Percentiles rank a stretch among this genome's conserved stretches.
Conservation (phyloP, 2,113 vertebrate genomes). For the Sylvietta virens region DNA sequence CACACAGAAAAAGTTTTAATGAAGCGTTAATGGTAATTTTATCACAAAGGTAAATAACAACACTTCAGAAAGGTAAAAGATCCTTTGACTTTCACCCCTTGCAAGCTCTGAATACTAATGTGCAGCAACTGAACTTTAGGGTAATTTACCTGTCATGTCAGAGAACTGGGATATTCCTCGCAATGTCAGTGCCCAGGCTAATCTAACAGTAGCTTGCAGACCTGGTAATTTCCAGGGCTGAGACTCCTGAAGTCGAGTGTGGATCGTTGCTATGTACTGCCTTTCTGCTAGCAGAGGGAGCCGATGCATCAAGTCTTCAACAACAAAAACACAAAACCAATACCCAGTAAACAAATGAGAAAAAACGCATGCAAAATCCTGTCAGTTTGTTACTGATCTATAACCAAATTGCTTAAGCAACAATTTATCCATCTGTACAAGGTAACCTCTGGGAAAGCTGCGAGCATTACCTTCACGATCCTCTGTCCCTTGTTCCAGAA, state of each 20-base stretch:
- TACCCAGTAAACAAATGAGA: background rate
- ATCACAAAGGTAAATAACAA: background rate
- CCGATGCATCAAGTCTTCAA: conserved; percentile 85
- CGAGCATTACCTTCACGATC: conserved; percentile 86
- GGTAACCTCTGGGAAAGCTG: background rate
- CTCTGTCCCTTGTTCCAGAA: conserved; percentile 89
- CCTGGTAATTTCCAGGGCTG: conserved; percentile 91
- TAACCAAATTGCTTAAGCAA: background rate
- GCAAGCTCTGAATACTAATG: background rate
- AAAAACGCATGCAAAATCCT: background rate
- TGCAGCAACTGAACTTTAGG: background rate
- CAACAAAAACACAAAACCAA: background rate
- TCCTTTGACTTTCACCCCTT: background rate
- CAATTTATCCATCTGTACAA: background rate
- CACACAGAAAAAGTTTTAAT: background rate
- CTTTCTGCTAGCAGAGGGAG: conserved; percentile 87
- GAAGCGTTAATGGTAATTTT: background rate
- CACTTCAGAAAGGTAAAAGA: background rate
- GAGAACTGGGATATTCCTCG: conserved; percentile 91
- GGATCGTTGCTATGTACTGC: conserved; percentile 89
- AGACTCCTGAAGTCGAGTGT: conserved; percentile 86
- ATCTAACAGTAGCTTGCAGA: conserved; percentile 87
- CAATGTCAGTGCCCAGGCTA: conserved; percentile 91
- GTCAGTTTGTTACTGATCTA: background rate
- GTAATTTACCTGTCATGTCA: conserved; percentile 85